Conservation (phyloP, 1,140 invertebrate genomes). For the Gonatopus flavifemur region DNA sequence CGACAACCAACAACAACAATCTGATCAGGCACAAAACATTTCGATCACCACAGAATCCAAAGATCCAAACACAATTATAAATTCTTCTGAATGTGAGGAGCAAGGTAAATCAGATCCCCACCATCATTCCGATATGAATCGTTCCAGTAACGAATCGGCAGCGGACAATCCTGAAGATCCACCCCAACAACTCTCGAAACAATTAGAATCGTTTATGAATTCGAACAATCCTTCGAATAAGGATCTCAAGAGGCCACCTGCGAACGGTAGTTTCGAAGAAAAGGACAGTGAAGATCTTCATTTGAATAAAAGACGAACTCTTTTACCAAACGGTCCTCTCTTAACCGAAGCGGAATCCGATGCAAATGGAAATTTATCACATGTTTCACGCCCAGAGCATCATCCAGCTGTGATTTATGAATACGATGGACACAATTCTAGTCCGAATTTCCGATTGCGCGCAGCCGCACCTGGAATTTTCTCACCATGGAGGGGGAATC, state of each 20-base stretch:
- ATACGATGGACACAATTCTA: conserved; percentile 29
- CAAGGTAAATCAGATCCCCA: conserved; percentile 14
- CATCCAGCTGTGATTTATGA: conserved; percentile 31
- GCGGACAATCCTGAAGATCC: conserved; percentile 20
- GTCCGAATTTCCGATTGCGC: conserved; percentile 34
- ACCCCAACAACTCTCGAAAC: conserved; percentile 36
- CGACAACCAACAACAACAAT: conserved; percentile 11
- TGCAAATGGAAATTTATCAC: conserved; percentile 23
- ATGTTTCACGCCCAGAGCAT: conserved; percentile 15
- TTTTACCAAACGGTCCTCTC: conserved; percentile 30
- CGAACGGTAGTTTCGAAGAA: conserved; percentile 34
- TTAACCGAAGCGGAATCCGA: background rate
- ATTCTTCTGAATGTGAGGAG: conserved; percentile 17
- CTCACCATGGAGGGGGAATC: conserved; percentile 34
- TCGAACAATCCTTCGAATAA: conserved; percentile 19
- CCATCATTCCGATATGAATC: too few species aligned
- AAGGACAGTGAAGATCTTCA: conserved; percentile 20
- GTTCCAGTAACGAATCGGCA: conserved; percentile 2
- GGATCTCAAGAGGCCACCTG: conserved; percentile 29
- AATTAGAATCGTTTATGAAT: conserved; percentile 39
- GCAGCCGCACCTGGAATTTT: conserved; percentile 26
- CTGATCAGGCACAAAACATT: conserved; percentile 15
- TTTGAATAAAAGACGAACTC: conserved; percentile 19
- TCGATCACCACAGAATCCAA: conserved; percentile 7
- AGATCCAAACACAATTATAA: conserved; percentile 13